Base-by-base conservation (phyloP, 2,888 invertebrate genomes). In the Acrobasis suavella region DNA sequence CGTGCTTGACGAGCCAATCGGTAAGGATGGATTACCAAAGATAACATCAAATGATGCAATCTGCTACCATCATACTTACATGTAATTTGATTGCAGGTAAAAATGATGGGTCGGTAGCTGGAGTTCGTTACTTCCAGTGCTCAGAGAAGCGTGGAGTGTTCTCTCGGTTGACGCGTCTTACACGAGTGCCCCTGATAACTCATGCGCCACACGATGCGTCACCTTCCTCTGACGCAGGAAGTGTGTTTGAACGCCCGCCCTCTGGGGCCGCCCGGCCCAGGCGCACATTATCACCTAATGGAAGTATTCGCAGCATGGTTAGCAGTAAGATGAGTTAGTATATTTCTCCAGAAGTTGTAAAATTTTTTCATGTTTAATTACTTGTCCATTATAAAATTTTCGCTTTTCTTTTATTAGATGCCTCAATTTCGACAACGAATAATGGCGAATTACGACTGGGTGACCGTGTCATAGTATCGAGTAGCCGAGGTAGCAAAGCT, bases 21-120 rank as follows among this genome's bases (percentile, higher is more conserved):
- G 99, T 96, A 93, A 91, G 92, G 71, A 64, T 46, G 22, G 14
- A 42, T 60, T 60, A 16, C 17, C n/a, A 42, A n/a, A 38, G 39
- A 42, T 58, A 55, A 49, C 37, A 58, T 61, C 38, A 8, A n/a
- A 16, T 58, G 39, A 46, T 61, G 39, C 38, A 37, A 54, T 54
- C 38, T 37, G 32, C 37, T n/a, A n/a, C 37, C 9, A 54, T 22
- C 52, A 52, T 39, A 42, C 51, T 58, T 16, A 52, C 51, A 49
- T 62, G 16, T 60, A 60, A 60, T 63, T 58, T 59, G 67, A 60
- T 86, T 88, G 67, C 82, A 97, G 99, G 99, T 72, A 98, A 99
- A 93, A 98, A 99, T 85, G 98, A 99, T 86, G 99, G 99, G 37
- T 97, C 97, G 42, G 98, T 99, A 67, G 96, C 97, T 62, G 98